These are phyloP conservation scores for Columba janthina DNA, from an alignment of 2,113 vertebrate species.

Conservation along the genomic window DNA sequence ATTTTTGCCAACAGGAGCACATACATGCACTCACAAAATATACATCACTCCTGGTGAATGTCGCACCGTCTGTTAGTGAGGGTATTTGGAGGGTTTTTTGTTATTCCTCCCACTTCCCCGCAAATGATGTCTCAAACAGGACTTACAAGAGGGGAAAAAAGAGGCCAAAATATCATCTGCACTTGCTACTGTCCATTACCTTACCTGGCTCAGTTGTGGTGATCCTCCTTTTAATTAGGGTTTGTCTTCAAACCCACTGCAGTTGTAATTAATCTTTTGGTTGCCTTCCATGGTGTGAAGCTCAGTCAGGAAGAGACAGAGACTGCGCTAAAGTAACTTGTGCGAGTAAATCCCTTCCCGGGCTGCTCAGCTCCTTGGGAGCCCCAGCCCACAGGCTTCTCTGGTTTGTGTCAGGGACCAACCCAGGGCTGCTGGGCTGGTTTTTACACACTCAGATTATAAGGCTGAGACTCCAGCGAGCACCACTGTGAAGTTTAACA, in stretches of 20 bases:
- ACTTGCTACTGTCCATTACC: not conserved
- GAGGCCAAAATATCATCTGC: not conserved
- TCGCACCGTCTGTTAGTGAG: not conserved
- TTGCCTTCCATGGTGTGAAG: not conserved
- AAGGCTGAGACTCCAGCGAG: not conserved
- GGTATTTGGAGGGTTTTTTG: not conserved
- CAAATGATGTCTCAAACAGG: not conserved
- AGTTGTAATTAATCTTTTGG: not conserved
- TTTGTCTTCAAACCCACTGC: not conserved
- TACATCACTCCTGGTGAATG: not conserved
- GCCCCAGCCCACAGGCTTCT: not conserved
- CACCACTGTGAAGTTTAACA: not conserved
- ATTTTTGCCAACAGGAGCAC: not conserved
- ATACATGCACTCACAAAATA: accelerated
- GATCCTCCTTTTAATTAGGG: not conserved
- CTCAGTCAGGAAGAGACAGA: not conserved
- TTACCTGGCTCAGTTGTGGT: not conserved
- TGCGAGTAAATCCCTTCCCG: not conserved
- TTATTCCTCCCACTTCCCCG: not conserved
- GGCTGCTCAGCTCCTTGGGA: not conserved
- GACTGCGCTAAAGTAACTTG: accelerated
- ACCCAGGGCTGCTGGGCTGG: not conserved
- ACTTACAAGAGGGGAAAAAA: not conserved
- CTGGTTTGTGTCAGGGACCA: accelerated
- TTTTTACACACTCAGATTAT: not conserved